These are phyloP conservation scores for Kradibia gibbosae DNA, from an alignment of 1,140 invertebrate species.

Conservation along the genomic window DNA sequence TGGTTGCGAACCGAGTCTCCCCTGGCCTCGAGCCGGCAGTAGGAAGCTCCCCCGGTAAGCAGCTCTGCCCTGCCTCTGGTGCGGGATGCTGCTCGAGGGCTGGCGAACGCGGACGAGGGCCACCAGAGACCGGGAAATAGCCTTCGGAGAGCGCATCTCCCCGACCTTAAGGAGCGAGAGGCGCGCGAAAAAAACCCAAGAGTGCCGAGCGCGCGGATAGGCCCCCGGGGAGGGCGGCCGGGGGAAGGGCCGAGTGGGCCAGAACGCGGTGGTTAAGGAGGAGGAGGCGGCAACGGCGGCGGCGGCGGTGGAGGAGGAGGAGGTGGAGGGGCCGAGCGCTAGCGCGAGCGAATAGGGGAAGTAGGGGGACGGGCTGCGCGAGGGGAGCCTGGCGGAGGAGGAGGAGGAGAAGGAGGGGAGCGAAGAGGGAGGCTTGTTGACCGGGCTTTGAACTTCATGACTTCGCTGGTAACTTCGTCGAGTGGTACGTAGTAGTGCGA, in stretches of 20 bases:
- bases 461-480: slow-evolving; percentile 57
- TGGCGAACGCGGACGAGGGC: neutral
- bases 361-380: slow-evolving; percentile 12
- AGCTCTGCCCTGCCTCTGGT: neutral
- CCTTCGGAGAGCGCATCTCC: neutral
- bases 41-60: neutral
- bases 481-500: slow-evolving; percentile 54
- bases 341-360: slow-evolving; percentile 19
- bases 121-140: too few relatives aligned
- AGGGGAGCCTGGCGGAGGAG: slow-evolving; percentile 55
- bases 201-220: neutral
- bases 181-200: slow-evolving; percentile 23
- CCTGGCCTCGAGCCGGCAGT: too few relatives aligned
- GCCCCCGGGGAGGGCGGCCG: neutral
- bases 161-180: neutral
- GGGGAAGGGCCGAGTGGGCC: neutral
- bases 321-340: neutral
- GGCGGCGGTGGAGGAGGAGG: neutral
- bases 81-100: neutral
- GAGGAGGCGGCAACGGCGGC: neutral
- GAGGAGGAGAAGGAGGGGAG: slow-evolving; percentile 1
- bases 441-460: slow-evolving; percentile 65
- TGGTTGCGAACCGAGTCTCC: too few relatives aligned
- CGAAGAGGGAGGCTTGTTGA: slow-evolving; percentile 58
- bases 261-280: too few relatives aligned